Conservation (phyloP, 2,113 vertebrate genomes). For the Halcyon malimbica region DNA sequence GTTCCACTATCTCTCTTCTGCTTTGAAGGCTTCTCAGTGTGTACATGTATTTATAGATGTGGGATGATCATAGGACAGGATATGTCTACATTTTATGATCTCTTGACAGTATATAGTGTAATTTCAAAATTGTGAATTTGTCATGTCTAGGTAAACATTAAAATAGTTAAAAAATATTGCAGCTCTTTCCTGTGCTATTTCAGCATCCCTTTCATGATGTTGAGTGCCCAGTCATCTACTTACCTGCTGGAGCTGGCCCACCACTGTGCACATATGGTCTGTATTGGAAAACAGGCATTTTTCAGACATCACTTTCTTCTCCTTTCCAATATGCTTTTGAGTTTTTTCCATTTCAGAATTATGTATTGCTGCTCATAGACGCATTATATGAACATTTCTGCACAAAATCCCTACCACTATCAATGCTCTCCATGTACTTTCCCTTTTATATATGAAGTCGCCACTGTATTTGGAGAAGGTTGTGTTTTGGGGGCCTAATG, state of each 20-base stretch:
- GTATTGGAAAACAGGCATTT: accelerated
- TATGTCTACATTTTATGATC: neutral
- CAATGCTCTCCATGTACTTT: accelerated
- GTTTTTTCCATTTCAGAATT: neutral
- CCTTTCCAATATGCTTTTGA: neutral
- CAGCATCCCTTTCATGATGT: neutral
- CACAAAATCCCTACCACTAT: accelerated
- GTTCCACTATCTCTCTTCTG: neutral
- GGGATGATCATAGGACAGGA: accelerated
- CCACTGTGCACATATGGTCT: neutral
- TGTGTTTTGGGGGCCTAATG: neutral
- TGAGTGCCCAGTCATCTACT: neutral
- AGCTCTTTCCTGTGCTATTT: neutral
- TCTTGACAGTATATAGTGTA: neutral
- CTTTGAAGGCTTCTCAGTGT: neutral
- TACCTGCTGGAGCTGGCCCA: neutral
- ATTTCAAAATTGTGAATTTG: neutral
- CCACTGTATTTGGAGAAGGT: neutral
- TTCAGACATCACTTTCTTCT: neutral
- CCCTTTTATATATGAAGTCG: accelerated
- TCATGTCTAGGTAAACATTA: accelerated
- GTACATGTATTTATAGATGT: accelerated
- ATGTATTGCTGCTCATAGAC: neutral
- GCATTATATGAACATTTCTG: too few relatives aligned
- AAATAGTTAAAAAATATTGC: neutral